Evolutionary conservation across 2,113 vertebrate genomes (phyloP), one percentile per base, ranked within the genome.

Genomic region (Nanger granti): DNA sequence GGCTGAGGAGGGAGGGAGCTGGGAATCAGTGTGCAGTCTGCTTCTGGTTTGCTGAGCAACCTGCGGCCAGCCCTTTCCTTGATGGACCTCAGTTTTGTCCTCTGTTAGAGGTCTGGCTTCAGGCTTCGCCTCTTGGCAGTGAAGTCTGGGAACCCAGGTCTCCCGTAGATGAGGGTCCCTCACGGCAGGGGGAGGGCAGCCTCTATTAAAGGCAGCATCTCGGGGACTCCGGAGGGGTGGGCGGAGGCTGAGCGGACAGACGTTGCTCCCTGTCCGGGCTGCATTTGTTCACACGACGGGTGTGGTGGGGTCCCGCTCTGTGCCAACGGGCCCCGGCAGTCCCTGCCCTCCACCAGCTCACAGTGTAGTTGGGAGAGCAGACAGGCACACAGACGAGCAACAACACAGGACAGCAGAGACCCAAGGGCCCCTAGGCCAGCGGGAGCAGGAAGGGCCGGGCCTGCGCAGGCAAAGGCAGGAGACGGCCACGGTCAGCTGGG

Each of bases 401-500:
- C 34, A 18, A 13, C 44, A 28, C 34, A n/a, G n/a, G 47, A 89
- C 31, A 49, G 7, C 22, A 41, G 20, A 84, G 64, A 54, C 12
- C 69, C 29, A n/a, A 26, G 29, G 83, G 37, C 20, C 14, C 1
- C 1, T 0, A 8, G 22, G 15, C 85, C 20, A 5, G n/a, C 2
- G 11, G 60, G 49, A 41, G 10, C n/a, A 57, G 49, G 41, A 41
- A 9, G 7, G 13, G 76, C n/a, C 1, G n/a, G 49, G 49, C 22
- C 31, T 4, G 15, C 12, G 37, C 76, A 64, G 24, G 62, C 22
- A 44, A 10, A 49, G 73, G 34, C 8, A 4, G 34, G 24, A 66
- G 47, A 55, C 0, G 0, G 66, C 26, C 7, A 7, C 0, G 4
- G 13, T 1, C 9, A 10, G 28, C 8, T 28, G 37, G 47, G 8